phyloP scores from a whole-genome alignment of 2,797 vertebrate species.

The Myripristis jacobus region DNA sequence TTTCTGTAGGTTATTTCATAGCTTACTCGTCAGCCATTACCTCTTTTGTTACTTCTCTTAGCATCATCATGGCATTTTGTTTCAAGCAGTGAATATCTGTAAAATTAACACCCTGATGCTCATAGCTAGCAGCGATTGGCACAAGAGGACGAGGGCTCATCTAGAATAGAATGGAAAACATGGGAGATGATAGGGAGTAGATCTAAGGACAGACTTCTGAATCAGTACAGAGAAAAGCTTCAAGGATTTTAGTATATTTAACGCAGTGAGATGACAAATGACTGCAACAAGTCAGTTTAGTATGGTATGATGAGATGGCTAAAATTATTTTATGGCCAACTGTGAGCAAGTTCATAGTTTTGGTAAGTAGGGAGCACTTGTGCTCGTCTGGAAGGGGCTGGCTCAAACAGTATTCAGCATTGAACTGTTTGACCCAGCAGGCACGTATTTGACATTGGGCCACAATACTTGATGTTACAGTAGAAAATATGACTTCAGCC shows the following conservation, averaged over 20 bases:
- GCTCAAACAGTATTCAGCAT: too few relatives aligned
- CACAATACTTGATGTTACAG: slow-evolving; percentile 4
- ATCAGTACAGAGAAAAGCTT: not conserved
- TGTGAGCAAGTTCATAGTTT: not conserved
- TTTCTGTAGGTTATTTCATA: slow-evolving; percentile 22
- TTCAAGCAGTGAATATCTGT: slow-evolving; percentile 16
- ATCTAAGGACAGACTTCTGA: slow-evolving; percentile 1
- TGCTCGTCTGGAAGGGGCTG: not conserved
- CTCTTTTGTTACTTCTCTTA: slow-evolving; percentile 5
- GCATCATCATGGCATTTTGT: slow-evolving; percentile 20
- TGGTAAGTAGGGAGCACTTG: not conserved
- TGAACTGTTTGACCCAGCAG: too few relatives aligned
- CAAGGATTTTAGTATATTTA: not conserved
- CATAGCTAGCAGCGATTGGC: slow-evolving; percentile 14
- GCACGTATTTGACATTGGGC: too few relatives aligned
- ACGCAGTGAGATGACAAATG: not conserved
- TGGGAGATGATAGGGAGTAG: slow-evolving; percentile 2
- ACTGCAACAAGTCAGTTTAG: not conserved
- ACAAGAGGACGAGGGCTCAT: slow-evolving; percentile 13
- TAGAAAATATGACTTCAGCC: slow-evolving; percentile 6
- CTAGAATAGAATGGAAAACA: not conserved
- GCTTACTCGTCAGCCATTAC: slow-evolving; percentile 19
- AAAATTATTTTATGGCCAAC: not conserved
- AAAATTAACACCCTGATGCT: slow-evolving; percentile 15
- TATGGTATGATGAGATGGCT: not conserved